Base-by-base conservation (phyloP, 2,888 invertebrate species). In the Dryobota labecula region DNA sequence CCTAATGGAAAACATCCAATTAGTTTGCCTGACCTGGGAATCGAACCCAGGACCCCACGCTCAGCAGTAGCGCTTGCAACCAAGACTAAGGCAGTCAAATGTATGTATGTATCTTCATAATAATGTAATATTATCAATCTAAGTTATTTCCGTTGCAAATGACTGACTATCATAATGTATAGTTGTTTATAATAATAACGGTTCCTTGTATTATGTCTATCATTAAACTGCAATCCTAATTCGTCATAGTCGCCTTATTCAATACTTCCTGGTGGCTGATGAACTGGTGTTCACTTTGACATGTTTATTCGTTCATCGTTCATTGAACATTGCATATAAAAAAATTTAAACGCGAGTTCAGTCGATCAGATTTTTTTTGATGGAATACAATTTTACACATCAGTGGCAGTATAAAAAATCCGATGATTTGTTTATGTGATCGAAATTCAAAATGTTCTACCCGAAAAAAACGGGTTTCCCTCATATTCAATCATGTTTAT, bases 151-250 rank as follows among this genome's bases (percentile, higher is more conserved):
- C 47, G 41, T 45, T 41, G 20, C 30, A 18, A 38, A 15, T 57
- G 36, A 43, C 45, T 45, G 38, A 20, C 45, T 54, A 30, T 33
- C 24, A 51, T 60, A 71, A 33, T 53, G 3, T 53, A 33, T 61
- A 57, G 49, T 53, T 70, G 64, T 54, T 57, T 53, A 56, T 66
- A 58, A 70, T 65, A 70, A 54, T 71, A 80, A 69, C 63, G 57
- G 66, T 63, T 53, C 51, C 38, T 72, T 68, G 49, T 68, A 62
- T 67, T 67, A 69, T 36, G 53, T 72, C 63, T 75, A 83, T 79
- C 71, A 76, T 79, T 79, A 62, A 56, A 76, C 56, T 79, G 67
- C 80, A 70, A 70, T 82, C 49, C 49, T 58, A 36, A 79, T 82
- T 82, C 56, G 79, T 76, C 80, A 80, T 56, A 69, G 83, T 57